Evolutionary conservation across 2,113 vertebrate species (phyloP), one percentile per base, ranked within the genome.

Genomic region (Scortum barcoo): DNA sequence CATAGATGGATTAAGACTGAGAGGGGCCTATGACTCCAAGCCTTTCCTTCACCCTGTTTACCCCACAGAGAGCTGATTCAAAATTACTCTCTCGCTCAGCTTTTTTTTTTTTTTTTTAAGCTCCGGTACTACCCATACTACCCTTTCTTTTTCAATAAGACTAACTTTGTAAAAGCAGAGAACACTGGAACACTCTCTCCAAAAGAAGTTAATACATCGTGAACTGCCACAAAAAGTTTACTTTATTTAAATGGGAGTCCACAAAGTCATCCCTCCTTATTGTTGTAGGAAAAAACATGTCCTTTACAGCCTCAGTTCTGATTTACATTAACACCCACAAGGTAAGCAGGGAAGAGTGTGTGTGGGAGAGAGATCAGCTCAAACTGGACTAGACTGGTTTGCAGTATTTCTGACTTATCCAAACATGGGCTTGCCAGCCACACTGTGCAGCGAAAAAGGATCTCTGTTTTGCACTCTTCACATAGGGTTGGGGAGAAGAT

Each of bases 361-460:
- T 56, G 72, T 48, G 11, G 46, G 50, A 60, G 74, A 46, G n/a
- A 71, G 62, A 19, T 83, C 36, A 3, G 85, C 74, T 88, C 63
- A 11, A 85, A 92, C 91, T 84, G 86, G 90, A 65, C 72, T 53
- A 53, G 63, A 92, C 92, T 71, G 82, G 88, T 88, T 92, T 50
- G 20, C 42, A 30, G 38, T 19, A 7, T 83, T 77, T 77, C 60
- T 53, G 30, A 38, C 63, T 78, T 81, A 26, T 24, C 76, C 72
- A 88, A 88, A 87, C 80, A 83, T 60, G 42, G 70, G 38, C 56
- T 38, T 84, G 46, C 26, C 61, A 86, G 71, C 38, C 76, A 69
- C n/a, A 38, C 40, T n/a, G 50, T 42, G 30, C 36, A 33, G 66
- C 58, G 26, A 72, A 82, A 67, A 67, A 60, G 22, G 8, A 1